These are phyloP conservation scores for Neodontobutis hainanensis DNA, from an alignment of 2,113 vertebrate species.

Conservation along the genomic window DNA sequence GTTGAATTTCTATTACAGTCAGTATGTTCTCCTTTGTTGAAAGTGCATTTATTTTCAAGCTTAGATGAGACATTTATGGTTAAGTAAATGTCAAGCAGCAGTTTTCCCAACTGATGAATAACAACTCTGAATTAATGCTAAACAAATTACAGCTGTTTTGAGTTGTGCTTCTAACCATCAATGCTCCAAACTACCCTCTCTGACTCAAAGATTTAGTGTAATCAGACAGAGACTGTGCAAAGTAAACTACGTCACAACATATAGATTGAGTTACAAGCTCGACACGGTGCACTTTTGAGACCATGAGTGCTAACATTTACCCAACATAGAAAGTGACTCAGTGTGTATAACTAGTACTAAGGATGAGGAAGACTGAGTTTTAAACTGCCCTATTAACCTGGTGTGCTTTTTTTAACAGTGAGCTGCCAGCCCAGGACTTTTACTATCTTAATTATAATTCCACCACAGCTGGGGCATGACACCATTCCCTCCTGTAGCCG, in stretches of 20 bases:
- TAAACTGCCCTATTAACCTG: neutral
- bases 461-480: constrained; percentile 23
- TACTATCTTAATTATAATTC: constrained; percentile 38
- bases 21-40: neutral
- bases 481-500: neutral
- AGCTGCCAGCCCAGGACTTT: constrained; percentile 13
- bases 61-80: too few species aligned
- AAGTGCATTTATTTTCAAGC: too few species aligned
- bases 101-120: too few species aligned
- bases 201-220: too few species aligned
- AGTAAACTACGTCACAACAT: neutral
- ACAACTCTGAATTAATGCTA: too few species aligned
- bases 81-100: too few species aligned
- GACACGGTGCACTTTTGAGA: constrained; percentile 3
- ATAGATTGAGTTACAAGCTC: neutral
- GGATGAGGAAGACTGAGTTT: neutral
- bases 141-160: neutral
- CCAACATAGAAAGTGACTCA: constrained; percentile 40
- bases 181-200: neutral
- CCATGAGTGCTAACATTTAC: constrained; percentile 27
- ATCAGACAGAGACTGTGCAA: neutral
- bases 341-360: constrained; percentile 54
- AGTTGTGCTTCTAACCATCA: neutral
- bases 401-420: constrained; percentile 16
- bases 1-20: neutral